Conservation (phyloP, 2,888 invertebrate species). For the Xylota sylvarum region DNA sequence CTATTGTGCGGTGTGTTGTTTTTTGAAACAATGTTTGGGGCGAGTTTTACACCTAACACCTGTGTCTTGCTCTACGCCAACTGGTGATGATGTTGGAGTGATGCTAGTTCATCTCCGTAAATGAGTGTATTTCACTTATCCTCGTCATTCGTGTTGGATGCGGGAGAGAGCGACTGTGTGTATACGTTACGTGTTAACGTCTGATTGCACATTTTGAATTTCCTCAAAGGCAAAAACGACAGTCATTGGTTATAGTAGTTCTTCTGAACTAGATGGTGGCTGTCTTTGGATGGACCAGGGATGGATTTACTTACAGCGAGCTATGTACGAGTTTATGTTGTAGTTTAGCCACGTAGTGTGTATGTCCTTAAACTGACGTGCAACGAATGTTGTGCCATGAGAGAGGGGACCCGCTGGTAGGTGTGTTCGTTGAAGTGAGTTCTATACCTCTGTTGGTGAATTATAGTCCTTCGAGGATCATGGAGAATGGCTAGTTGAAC, state of each 20-base stretch:
- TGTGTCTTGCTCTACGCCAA: background rate
- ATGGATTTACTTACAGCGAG: background rate
- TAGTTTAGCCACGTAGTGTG: too few species aligned
- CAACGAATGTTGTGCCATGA: too few species aligned
- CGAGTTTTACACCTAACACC: constrained; percentile 24
- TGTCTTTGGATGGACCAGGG: background rate
- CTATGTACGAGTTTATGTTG: too few species aligned
- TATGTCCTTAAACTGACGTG: too few species aligned
- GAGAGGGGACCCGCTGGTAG: too few species aligned
- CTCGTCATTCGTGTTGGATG: background rate
- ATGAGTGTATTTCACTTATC: constrained; percentile 28
- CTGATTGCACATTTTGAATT: constrained; percentile 36
- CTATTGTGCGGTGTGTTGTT: background rate
- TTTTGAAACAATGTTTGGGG: constrained; percentile 11
- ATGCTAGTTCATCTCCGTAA: background rate
- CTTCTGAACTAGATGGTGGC: background rate
- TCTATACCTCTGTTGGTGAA: too few species aligned
- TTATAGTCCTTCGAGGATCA: too few species aligned
- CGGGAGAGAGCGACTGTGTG: background rate
- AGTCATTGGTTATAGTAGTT: constrained; percentile 2
- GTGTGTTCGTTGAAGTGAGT: too few species aligned
- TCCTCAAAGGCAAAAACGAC: background rate
- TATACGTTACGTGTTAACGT: constrained; percentile 29
- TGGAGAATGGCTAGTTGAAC: too few species aligned
- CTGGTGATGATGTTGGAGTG: constrained; percentile 13